Percentiles rank a stretch among this genome's conserved stretches.
Conservation (phyloP, 2,888 invertebrate species). For the Drosophila silvestris region DNA sequence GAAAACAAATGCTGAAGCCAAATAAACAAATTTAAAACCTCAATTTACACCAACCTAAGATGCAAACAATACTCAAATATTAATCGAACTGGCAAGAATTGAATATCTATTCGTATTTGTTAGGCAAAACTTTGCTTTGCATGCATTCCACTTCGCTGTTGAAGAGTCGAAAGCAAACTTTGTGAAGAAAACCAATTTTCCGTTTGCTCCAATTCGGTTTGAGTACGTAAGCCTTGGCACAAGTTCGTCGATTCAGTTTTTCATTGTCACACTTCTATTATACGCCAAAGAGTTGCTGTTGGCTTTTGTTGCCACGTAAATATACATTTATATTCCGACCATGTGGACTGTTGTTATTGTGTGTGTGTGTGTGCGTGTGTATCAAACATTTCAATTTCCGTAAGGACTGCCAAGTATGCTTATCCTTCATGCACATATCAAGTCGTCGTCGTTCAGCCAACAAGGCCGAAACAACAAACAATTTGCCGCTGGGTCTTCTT, state of each 20-base stretch:
- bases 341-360: not conserved
- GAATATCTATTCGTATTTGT: conserved; percentile 30
- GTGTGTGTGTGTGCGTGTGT: conserved; percentile 14
- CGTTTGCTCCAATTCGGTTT: conserved; percentile 51
- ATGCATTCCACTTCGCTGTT: conserved; percentile 13
- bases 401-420: conserved; percentile 48
- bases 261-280: conserved; percentile 62
- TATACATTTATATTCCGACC: conserved; percentile 65
- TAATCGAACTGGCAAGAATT: conserved; percentile 57
- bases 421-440: conserved; percentile 33
- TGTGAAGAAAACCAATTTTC: conserved; percentile 66
- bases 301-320: conserved; percentile 68
- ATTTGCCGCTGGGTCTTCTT: conserved; percentile 61
- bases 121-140: conserved; percentile 31
- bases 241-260: conserved; percentile 46
- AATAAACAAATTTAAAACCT: conserved; percentile 30
- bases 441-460: conserved; percentile 25
- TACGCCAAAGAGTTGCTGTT: conserved; percentile 47
- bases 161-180: conserved; percentile 44
- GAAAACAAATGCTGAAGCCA: conserved; percentile 13
- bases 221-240: conserved; percentile 58
- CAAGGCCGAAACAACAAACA: conserved; percentile 52
- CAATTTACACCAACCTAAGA: conserved; percentile 32
- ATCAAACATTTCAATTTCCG: conserved; percentile 76
- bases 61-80: conserved; percentile 54